Percentiles rank a stretch among this genome's conserved stretches.
Evolutionary conservation across 92 coral and sea anemone species (phyloP).

Genomic region (Pocillopora meandrina): DNA sequence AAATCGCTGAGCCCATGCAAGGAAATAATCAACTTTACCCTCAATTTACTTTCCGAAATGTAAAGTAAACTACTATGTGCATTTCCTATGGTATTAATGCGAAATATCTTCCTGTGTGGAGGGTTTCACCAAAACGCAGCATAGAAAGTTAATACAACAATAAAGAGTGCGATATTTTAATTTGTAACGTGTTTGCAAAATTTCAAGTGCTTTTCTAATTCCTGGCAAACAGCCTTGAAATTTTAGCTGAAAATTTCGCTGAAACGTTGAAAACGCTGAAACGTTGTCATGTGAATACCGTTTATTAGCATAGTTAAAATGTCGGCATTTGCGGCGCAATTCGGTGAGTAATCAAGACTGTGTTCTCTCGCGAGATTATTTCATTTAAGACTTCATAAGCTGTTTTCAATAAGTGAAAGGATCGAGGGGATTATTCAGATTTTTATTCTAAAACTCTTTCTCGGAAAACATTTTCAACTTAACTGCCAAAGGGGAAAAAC

Average conservation of each 20-base stretch:
- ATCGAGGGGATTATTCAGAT: constrained; percentile 18
- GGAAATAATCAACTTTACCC: neutral
- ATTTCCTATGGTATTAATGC: neutral
- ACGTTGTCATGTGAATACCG: neutral
- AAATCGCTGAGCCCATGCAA: neutral
- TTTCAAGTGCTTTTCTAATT: constrained; percentile 29
- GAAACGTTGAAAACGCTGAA: neutral
- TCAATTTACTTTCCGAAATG: neutral
- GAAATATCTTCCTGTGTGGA: neutral
- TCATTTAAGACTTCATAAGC: neutral
- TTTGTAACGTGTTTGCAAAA: constrained; percentile 38
- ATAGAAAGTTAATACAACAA: neutral
- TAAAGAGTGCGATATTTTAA: constrained; percentile 22
- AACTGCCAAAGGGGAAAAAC: neutral
- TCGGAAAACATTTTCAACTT: neutral
- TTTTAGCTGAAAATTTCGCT: constrained; percentile 13
- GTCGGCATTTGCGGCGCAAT: neutral
- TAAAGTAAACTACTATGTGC: neutral
- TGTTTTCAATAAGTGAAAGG: neutral
- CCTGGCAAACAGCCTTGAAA: constrained; percentile 48
- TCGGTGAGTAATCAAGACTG: neutral
- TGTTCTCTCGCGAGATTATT: neutral
- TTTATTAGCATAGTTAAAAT: neutral
- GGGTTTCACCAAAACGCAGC: neutral
- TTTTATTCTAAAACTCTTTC: constrained; percentile 3